Evolutionary conservation across 2,113 vertebrate genomes (phyloP).

Genomic region (Silurus glanis): DNA sequence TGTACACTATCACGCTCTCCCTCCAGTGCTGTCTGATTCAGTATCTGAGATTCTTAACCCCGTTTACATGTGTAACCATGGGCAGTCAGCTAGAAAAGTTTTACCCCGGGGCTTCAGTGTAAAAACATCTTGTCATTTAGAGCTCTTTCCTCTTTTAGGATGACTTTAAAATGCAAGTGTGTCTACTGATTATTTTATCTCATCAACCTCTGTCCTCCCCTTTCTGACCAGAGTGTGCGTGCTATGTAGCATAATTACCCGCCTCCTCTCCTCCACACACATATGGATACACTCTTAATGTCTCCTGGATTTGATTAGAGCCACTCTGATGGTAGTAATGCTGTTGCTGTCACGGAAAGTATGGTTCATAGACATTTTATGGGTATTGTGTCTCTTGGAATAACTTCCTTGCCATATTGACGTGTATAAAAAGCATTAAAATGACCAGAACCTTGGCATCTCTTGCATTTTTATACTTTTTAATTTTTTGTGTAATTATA

Average conservation of each 20-base stretch:
- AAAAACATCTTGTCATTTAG: not conserved
- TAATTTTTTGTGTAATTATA: too few species aligned
- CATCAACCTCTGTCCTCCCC: constrained; percentile 8
- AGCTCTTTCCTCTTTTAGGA: constrained; percentile 25
- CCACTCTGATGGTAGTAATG: not conserved
- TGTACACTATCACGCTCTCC: not conserved
- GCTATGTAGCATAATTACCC: constrained; percentile 46
- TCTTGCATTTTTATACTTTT: not conserved
- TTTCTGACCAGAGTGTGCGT: constrained; percentile 29
- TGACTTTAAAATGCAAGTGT: constrained; percentile 28
- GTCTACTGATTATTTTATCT: constrained; percentile 47
- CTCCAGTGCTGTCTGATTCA: not conserved
- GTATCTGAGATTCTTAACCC: not conserved
- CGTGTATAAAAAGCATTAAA: not conserved
- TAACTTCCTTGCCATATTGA: not conserved
- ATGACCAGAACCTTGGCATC: not conserved
- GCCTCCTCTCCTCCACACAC: not conserved
- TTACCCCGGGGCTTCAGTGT: not conserved
- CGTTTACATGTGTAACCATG: not conserved
- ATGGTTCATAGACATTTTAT: not conserved
- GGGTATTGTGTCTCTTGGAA: not conserved
- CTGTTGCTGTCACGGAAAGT: constrained; percentile 3
- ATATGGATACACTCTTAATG: not conserved
- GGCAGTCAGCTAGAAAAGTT: not conserved
- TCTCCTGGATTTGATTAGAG: constrained; percentile 9